Evolutionary conservation across 2,888 invertebrate species (phyloP).

Genomic region (Lasioglossum villosulum): DNA sequence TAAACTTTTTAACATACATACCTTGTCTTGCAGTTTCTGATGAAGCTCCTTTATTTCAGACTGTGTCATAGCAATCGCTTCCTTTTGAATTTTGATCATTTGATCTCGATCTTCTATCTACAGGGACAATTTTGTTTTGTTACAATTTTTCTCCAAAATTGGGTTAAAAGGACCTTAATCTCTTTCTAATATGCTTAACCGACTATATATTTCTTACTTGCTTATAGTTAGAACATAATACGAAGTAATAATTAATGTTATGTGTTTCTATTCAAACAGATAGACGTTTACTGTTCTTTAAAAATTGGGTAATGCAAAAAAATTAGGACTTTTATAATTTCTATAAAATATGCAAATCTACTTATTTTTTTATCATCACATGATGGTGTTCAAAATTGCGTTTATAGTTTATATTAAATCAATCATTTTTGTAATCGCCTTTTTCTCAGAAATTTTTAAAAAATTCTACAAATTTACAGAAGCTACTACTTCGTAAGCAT

Average conservation of each 20-base stretch:
- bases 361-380: no score
- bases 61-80: conserved; percentile 80
- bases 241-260: background rate
- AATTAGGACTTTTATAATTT: background rate
- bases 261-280: background rate
- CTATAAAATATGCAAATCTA: no score
- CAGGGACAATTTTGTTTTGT: conserved; percentile 4
- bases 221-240: background rate
- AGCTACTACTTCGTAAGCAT: background rate
- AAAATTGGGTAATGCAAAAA: background rate
- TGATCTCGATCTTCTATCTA: conserved; percentile 80
- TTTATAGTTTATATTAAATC: background rate
- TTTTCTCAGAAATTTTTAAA: background rate
- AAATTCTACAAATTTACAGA: background rate
- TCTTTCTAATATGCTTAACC: background rate
- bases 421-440: background rate
- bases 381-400: background rate
- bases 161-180: background rate
- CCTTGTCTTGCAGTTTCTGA: conserved; percentile 80
- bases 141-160: conserved; percentile 10
- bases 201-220: background rate
- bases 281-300: background rate
- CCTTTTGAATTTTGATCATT: conserved; percentile 81
- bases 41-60: conserved; percentile 79
- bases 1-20: conserved; percentile 61